These are phyloP conservation scores for Gymnothorax reevesii DNA, from an alignment of 2,797 vertebrate species.

Conservation along the genomic window DNA sequence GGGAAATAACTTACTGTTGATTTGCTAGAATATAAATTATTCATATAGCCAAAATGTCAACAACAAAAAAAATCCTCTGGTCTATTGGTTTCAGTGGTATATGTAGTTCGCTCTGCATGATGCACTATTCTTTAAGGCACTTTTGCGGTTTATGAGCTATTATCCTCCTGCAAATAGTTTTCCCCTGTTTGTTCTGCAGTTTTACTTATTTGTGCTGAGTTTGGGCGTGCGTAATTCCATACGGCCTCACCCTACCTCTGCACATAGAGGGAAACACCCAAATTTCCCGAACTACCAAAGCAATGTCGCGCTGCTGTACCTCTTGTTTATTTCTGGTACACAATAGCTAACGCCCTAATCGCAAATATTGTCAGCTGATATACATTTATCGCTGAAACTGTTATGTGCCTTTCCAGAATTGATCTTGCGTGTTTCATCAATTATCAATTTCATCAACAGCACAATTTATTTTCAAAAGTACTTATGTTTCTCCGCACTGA, in stretches of 20 bases:
- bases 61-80: too few relatives aligned
- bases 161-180: background rate
- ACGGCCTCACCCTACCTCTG: constrained; percentile 15
- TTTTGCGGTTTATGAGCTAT: background rate
- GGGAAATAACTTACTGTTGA: background rate
- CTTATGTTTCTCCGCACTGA: background rate
- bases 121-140: background rate
- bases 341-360: background rate
- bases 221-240: constrained; percentile 29
- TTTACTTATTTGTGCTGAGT: constrained; percentile 13
- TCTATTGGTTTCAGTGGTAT: too few relatives aligned
- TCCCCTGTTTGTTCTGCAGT: background rate
- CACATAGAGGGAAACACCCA: constrained; percentile 18
- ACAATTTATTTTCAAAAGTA: background rate
- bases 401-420: background rate
- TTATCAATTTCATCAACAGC: background rate
- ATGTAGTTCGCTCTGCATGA: too few relatives aligned
- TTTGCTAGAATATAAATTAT: background rate
- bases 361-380: background rate
- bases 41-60: background rate
- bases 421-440: background rate
- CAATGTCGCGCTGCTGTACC: background rate
- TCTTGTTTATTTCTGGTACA: background rate
- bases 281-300: constrained; percentile 17
- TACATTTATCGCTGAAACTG: constrained; percentile 1